A percentile compares a stretch with the other conserved stretches of the same genome.
These are phyloP conservation scores for Lordiphosa andalusiaca DNA, from an alignment of 2,888 invertebrate species.

Conservation along the genomic window DNA sequence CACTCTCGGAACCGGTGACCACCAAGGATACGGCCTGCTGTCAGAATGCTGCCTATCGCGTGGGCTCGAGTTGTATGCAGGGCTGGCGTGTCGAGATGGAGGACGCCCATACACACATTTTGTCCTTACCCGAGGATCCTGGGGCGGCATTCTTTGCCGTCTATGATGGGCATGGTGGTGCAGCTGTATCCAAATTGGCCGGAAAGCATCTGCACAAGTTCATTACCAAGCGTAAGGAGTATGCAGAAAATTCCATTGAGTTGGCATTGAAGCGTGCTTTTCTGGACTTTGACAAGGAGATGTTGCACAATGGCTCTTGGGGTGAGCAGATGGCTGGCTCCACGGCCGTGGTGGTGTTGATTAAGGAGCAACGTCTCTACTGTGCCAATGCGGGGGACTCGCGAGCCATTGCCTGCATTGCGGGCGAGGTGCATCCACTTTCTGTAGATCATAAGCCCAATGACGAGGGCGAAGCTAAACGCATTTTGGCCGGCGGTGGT, in stretches of 20 bases:
- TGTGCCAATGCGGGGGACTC: conserved; percentile 99
- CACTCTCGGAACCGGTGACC: conserved; percentile 97
- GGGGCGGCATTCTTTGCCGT: conserved; percentile 97
- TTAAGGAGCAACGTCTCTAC: conserved; percentile 91
- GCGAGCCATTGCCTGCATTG: conserved; percentile 93
- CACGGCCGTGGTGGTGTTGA: conserved; percentile 93
- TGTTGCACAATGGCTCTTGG: conserved; percentile 92
- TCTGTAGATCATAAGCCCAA: conserved; percentile 98
- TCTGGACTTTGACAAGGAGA: conserved; percentile 94
- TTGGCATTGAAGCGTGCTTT: conserved; percentile 93
- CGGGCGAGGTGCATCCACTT: conserved; percentile 85
- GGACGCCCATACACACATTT: conserved; percentile 97
- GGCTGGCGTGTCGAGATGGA: conserved; percentile 99
- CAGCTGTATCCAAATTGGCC: conserved; percentile 95
- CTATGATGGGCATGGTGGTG: conserved; percentile 88
- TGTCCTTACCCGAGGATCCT: conserved; percentile 95
- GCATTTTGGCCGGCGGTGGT: conserved; percentile 96
- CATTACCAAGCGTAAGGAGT: conserved; percentile 90
- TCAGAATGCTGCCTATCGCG: conserved; percentile 84
- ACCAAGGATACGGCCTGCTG: conserved; percentile 91
- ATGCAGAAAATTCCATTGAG: conserved; percentile 86
- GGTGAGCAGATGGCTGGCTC: conserved; percentile 97
- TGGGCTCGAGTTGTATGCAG: conserved; percentile 99
- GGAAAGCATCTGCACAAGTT: conserved; percentile 97
- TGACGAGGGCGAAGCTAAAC: conserved; percentile 90